phyloP scores from a whole-genome alignment of 2,113 vertebrate species.

The Laticauda laticaudata region DNA sequence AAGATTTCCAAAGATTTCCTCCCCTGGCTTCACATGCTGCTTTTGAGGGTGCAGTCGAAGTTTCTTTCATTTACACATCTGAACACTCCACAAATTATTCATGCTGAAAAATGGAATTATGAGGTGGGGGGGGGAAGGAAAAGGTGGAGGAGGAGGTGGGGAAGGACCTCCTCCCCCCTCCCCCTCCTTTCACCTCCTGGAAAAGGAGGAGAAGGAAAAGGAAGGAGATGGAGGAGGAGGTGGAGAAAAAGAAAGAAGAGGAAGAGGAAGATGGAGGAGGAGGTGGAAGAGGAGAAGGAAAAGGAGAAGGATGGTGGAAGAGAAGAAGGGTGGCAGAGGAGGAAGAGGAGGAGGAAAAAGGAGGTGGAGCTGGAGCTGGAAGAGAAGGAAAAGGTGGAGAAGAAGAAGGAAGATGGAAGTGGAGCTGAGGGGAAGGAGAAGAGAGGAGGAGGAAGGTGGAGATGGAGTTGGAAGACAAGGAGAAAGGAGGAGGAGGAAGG shows the following conservation, averaged over 20 bases:
- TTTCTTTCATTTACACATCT: not conserved
- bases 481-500: too few relatives aligned
- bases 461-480: not conserved
- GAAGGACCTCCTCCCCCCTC: too few relatives aligned
- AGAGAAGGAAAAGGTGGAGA: not conserved
- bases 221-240: not conserved
- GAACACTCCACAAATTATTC: not conserved
- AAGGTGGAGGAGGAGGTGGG: too few relatives aligned
- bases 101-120: not conserved
- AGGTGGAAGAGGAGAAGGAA: too few relatives aligned
- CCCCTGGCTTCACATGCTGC: not conserved
- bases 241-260: not conserved
- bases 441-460: rapidly evolving
- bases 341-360: too few relatives aligned
- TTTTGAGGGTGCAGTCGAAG: not conserved
- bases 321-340: not conserved
- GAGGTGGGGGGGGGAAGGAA: not conserved
- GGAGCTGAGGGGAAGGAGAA: not conserved
- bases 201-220: too few relatives aligned
- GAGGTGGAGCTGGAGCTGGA: not conserved
- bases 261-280: not conserved
- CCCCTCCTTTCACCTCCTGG: too few relatives aligned
- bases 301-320: too few relatives aligned
- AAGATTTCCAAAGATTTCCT: not conserved
- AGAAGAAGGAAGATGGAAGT: rapidly evolving